Conservation (phyloP, 2,888 invertebrate genomes). For the Biston stratarius region DNA sequence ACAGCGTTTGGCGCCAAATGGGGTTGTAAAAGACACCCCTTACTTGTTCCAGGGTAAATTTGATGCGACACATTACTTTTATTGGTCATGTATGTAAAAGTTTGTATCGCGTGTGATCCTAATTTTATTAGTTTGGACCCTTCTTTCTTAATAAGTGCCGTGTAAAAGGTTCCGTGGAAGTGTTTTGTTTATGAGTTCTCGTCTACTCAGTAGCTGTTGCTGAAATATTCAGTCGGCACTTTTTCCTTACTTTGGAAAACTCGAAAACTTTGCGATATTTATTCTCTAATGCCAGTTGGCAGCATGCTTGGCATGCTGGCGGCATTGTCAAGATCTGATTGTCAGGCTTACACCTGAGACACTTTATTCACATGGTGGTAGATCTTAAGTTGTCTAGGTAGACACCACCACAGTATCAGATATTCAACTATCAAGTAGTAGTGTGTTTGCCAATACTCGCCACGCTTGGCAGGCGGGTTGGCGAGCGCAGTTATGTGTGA, state of each 20-base stretch:
- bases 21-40: constrained; percentile 49
- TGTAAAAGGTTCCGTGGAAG: constrained; percentile 15
- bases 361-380: too few species aligned
- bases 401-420: too few species aligned
- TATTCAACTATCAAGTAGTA: too few species aligned
- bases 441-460: too few species aligned
- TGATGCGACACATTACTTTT: constrained; percentile 46
- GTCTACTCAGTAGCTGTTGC: background rate
- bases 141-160: constrained; percentile 36
- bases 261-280: too few species aligned
- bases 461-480: too few species aligned
- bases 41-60: constrained; percentile 44
- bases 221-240: background rate
- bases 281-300: too few species aligned
- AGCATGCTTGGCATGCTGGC: too few species aligned
- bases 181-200: constrained; percentile 14
- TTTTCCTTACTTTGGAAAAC: background rate
- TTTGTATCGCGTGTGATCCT: constrained; percentile 40
- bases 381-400: too few species aligned
- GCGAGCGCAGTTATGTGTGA: too few species aligned
- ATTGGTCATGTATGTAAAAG: constrained; percentile 48
- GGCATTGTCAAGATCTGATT: too few species aligned
- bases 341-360: too few species aligned
- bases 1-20: constrained; percentile 44
- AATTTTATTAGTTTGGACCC: constrained; percentile 41